These are phyloP conservation scores for Rissa tridactyla DNA, from an alignment of 2,113 vertebrate genomes.

Conservation along the genomic window DNA sequence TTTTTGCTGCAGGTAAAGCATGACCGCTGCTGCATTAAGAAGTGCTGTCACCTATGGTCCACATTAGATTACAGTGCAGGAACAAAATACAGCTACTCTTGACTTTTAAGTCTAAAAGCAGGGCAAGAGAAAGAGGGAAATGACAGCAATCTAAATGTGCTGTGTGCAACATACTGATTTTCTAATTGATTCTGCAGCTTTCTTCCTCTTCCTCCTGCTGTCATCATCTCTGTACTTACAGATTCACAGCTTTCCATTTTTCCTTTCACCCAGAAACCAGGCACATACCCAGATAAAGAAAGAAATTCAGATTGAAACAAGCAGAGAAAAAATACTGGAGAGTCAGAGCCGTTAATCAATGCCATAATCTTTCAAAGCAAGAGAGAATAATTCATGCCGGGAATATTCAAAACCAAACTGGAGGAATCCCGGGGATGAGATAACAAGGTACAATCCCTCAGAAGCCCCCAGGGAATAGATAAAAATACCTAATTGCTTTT, in stretches of 20 bases:
- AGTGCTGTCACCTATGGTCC: accelerated
- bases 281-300: background rate
- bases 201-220: background rate
- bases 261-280: background rate
- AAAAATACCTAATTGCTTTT: background rate
- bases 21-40: background rate
- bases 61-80: background rate
- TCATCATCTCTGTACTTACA: background rate
- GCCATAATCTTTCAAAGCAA: background rate
- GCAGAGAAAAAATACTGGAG: background rate
- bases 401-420: background rate
- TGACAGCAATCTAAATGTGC: background rate
- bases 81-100: background rate
- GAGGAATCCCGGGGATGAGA: background rate
- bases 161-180: background rate
- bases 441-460: background rate
- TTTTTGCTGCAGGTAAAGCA: background rate
- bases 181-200: background rate
- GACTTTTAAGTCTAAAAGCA: background rate
- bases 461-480: background rate
- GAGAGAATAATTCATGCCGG: background rate
- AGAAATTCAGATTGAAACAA: background rate
- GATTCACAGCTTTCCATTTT: background rate
- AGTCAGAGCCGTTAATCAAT: background rate
- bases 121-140: background rate